A percentile compares a stretch with the other conserved stretches of the same genome.
phyloP scores from a whole-genome alignment of 2,113 vertebrate genomes.

The Xiphias gladius region DNA sequence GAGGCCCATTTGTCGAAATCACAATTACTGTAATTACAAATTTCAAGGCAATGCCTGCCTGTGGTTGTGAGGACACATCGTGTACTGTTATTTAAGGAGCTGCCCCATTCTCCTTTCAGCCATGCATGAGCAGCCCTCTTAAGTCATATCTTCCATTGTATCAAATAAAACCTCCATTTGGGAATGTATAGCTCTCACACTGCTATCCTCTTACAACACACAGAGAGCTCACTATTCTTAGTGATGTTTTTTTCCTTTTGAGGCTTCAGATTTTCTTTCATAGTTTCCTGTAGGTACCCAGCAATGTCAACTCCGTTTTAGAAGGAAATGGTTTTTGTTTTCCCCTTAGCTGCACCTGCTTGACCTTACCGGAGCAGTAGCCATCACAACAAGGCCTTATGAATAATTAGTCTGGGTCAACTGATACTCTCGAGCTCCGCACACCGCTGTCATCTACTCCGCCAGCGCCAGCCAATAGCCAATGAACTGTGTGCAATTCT shows the following conservation, averaged over 20 bases:
- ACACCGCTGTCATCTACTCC: slow-evolving; percentile 61
- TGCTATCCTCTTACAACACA: slow-evolving; percentile 15
- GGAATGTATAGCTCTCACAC: slow-evolving; percentile 42
- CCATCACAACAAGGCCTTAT: slow-evolving; percentile 78
- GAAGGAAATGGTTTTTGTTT: slow-evolving; percentile 67
- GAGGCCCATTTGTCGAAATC: slow-evolving; percentile 75
- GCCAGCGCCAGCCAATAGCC: slow-evolving; percentile 62
- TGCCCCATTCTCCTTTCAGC: slow-evolving; percentile 52
- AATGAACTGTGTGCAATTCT: slow-evolving; percentile 72
- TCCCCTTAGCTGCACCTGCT: slow-evolving; percentile 48
- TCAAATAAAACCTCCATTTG: slow-evolving; percentile 55
- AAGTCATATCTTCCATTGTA: slow-evolving; percentile 40
- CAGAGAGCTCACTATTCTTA: slow-evolving; percentile 5
- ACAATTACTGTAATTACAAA: slow-evolving; percentile 83
- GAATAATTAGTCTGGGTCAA: slow-evolving; percentile 80
- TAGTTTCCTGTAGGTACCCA: slow-evolving; percentile 36
- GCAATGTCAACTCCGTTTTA: slow-evolving; percentile 55
- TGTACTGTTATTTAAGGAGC: slow-evolving; percentile 72
- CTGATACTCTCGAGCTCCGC: slow-evolving; percentile 71
- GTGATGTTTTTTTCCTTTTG: background rate
- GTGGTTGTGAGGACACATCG: slow-evolving; percentile 63
- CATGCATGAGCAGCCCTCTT: slow-evolving; percentile 38
- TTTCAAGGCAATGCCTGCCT: slow-evolving; percentile 77
- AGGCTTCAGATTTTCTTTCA: slow-evolving; percentile 45
- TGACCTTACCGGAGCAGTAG: slow-evolving; percentile 67